Evolutionary conservation across 2,113 vertebrate species (phyloP), one percentile per base, ranked within the genome.

Genomic region (Leptobrachium leishanense): DNA sequence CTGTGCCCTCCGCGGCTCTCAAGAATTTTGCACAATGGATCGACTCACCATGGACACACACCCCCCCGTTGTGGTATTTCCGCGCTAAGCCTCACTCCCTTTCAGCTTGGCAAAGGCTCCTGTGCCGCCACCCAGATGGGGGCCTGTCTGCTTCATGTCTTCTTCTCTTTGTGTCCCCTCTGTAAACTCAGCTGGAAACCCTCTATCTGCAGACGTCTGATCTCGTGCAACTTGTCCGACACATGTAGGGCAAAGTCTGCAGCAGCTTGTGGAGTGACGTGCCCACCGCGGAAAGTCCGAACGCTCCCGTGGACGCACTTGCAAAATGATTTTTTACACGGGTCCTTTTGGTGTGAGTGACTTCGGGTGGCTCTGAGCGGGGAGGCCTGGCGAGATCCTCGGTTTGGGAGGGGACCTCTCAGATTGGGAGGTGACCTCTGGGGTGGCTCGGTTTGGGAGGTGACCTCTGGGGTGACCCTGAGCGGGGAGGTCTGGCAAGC

Each of bases 11-110:
- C 10, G 5, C 40, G 43, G 20, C 65, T 57, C 43, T 53, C 70
- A 69, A 43, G 5, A n/a, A 40, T 20, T 66, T 43, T 63, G 54
- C 76, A 46, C 43, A 20, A 44, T 72, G 46, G 77, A 59, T 53
- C 40, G 15, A 63, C 31, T 11, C 2, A 42, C 12, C 8, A 31
- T 41, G 46, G 64, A 54, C 39, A 6, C 2, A 6, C 40, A 40
- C 68, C 20, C 68, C 50, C 2, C 2, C 44, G 42, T 68, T 11
- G 8, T 40, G 62, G 31, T 2, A 1, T 42, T n/a, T 15, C 71
- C 62, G 50, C 42, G 71, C 41, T 55, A 44, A 20, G 43, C 68
- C 41, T n/a, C 63, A 54, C 63, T n/a, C 65, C 63, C 50, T 59
- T 42, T 64, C 59, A 6, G 13, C 13, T 59, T 68, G 42, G 44